phyloP scores from a whole-genome alignment of 2,113 vertebrate genomes.

The Lichenostomus cassidix region DNA sequence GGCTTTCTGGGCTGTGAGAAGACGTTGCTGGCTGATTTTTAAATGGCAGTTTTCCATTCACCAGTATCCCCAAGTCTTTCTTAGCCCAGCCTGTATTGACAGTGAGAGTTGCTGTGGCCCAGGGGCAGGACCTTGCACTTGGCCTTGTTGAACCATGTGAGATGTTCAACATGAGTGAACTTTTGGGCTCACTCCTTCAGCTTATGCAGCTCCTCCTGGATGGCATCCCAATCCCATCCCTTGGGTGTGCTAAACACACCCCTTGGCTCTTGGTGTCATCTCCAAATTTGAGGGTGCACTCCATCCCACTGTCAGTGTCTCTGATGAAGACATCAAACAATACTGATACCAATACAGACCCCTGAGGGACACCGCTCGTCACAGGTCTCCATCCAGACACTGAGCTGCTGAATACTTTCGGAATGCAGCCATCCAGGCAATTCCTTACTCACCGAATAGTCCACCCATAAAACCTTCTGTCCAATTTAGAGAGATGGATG shows the following conservation, averaged over 20 bases:
- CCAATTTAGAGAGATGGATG: not conserved
- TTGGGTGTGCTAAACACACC: fast-evolving
- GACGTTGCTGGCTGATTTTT: not conserved
- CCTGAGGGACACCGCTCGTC: not conserved
- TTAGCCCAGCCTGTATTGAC: not conserved
- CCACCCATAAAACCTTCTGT: not conserved
- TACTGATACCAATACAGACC: not conserved
- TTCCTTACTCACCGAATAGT: not conserved
- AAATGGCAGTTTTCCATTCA: not conserved
- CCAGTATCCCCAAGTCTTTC: not conserved
- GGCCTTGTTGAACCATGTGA: not conserved
- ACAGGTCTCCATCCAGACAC: not conserved
- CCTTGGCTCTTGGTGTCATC: not conserved
- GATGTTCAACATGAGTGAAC: not conserved
- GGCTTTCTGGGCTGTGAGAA: not conserved
- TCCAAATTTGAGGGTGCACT: not conserved
- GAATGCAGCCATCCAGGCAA: not conserved
- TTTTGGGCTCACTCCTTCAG: not conserved
- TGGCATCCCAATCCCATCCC: fast-evolving
- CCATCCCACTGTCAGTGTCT: not conserved
- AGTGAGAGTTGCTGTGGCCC: not conserved
- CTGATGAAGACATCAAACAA: not conserved
- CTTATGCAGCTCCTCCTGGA: not conserved
- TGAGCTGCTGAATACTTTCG: not conserved
- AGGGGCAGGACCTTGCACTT: not conserved